Conservation (phyloP, 2,888 invertebrate species). For the Argyra leucocephala region DNA sequence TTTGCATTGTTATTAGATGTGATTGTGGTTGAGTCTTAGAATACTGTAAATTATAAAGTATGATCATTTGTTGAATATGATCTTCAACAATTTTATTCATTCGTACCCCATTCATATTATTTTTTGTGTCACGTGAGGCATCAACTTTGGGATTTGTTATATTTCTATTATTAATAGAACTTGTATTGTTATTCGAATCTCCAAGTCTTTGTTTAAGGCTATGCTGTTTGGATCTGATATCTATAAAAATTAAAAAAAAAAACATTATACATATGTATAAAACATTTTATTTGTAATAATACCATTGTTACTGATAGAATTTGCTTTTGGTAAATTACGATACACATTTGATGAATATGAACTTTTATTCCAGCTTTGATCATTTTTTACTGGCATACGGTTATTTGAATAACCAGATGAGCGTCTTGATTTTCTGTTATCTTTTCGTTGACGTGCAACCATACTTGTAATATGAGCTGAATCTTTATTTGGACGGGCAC, state of each 20-base stretch:
- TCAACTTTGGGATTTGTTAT: slow-evolving; percentile 15
- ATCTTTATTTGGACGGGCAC: slow-evolving; percentile 15
- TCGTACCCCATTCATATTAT: no score
- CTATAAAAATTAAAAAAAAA: no score
- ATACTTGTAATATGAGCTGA: slow-evolving; percentile 37
- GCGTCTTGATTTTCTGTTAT: slow-evolving; percentile 24
- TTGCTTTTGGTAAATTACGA: slow-evolving; percentile 22
- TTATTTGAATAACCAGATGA: slow-evolving; percentile 22
- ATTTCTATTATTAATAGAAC: slow-evolving; percentile 22
- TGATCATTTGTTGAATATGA: no score
- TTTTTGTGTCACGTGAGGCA: no score
- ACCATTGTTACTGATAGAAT: slow-evolving; percentile 18
- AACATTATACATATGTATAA: no score
- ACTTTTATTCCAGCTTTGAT: slow-evolving; percentile 30
- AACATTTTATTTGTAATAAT: neutral
- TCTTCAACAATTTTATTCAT: no score
- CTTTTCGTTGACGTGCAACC: slow-evolving; percentile 32
- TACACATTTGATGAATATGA: slow-evolving; percentile 28
- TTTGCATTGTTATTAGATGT: neutral
- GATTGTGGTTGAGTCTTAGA: neutral
- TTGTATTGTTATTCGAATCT: slow-evolving; percentile 25
- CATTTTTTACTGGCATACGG: slow-evolving; percentile 19
- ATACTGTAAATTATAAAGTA: no score
- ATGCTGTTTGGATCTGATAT: neutral
- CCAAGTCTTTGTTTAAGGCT: slow-evolving; percentile 14